These are phyloP conservation scores for Pangasius djambal DNA, from an alignment of 2,797 vertebrate species.

Conservation along the genomic window DNA sequence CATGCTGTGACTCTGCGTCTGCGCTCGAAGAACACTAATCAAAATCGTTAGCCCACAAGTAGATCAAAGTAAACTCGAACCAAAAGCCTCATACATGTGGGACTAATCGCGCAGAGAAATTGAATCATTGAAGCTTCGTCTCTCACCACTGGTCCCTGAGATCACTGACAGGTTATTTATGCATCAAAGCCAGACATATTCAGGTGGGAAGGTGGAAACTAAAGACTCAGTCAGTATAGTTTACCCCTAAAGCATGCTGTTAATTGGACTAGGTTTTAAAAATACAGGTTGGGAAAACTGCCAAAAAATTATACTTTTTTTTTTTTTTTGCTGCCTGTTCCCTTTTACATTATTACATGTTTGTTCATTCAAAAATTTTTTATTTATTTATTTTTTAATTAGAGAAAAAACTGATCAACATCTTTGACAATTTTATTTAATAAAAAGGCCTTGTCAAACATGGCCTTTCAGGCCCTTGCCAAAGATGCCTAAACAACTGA, in stretches of 20 bases:
- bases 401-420: not conserved
- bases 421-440: slow-evolving; percentile 70
- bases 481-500: slow-evolving; percentile 77
- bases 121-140: slow-evolving; percentile 37
- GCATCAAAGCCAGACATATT: slow-evolving; percentile 51
- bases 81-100: slow-evolving; percentile 59
- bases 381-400: not conserved
- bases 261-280: slow-evolving; percentile 30
- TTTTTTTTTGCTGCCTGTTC: not conserved
- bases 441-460: slow-evolving; percentile 59
- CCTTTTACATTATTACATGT: slow-evolving; percentile 29
- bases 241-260: slow-evolving; percentile 21
- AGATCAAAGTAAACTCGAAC: slow-evolving; percentile 62
- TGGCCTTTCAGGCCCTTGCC: slow-evolving; percentile 70
- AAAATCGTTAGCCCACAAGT: slow-evolving; percentile 56
- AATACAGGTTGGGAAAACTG: not conserved
- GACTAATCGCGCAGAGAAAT: slow-evolving; percentile 47
- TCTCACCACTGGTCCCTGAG: slow-evolving; percentile 50
- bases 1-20: slow-evolving; percentile 46
- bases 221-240: slow-evolving; percentile 38
- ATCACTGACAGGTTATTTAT: slow-evolving; percentile 56
- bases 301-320: too few relatives aligned
- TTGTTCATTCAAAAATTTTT: not conserved
- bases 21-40: slow-evolving; percentile 58
- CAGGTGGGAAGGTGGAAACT: slow-evolving; percentile 56